Base-by-base conservation (phyloP, 2,797 vertebrate genomes). In the Sebastes oblongus region DNA sequence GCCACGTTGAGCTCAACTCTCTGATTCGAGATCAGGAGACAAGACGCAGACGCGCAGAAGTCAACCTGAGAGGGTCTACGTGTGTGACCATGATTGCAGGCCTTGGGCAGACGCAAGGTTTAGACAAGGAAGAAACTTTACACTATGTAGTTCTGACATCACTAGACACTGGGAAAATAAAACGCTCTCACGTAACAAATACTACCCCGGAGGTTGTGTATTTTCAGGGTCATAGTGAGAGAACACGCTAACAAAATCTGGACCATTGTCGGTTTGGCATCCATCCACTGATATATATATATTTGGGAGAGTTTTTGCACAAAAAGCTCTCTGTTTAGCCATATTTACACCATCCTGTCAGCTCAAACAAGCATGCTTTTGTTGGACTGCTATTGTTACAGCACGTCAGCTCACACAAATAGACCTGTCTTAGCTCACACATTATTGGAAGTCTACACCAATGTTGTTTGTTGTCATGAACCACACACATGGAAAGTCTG, bases 331-430 rank as follows among this genome's bases (percentile, higher is more conserved):
- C 66, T 86, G 80, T 92, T 90, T 77, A 77, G 67, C 66, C 36
- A 59, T 81, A 83, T 91, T 88, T 88, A 68, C 73, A 27, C 30
- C 73, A 60, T 78, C 55, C 56, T 84, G 67, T 90, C 79, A 85
- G 77, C 75, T 81, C 60, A 86, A 92, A 92, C 81, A 87, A 90
- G 80, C 74, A 52, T 79, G 84, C 72, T 91, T 93, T 92, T 88
- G 75, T 94, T 90, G 85, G 88, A 89, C 42, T 30, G 22, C 64
- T 69, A 80, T 81, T 78, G 82, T 74, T 83, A 70, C 73, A 85
- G 76, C 46, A 80, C 8, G 68, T 92, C 81, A 88, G 60, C 78
- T 87, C 81, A 80, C 74, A 86, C 83, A 92, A 91, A 91, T 74
- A 79, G 83, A 77, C 56, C 75, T 69, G 77, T 79, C 76, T 89